These are phyloP conservation scores for Tethea ocularis DNA, from an alignment of 2,888 invertebrate species.

Conservation along the genomic window DNA sequence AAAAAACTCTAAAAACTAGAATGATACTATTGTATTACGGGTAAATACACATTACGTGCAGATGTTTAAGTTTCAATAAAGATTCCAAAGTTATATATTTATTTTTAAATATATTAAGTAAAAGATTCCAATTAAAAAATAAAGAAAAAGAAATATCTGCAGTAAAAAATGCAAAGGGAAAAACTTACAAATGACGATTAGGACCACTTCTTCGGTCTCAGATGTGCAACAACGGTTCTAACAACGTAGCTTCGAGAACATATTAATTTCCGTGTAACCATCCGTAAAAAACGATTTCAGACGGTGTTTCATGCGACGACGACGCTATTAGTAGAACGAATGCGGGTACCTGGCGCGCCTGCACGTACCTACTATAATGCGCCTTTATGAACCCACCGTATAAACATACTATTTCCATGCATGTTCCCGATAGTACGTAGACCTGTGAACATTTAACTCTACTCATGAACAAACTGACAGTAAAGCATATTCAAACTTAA, in stretches of 20 bases:
- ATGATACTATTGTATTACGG: too few species aligned
- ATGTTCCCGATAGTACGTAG: background rate
- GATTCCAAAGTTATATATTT: too few species aligned
- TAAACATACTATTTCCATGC: background rate
- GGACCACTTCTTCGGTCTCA: conserved; percentile 11
- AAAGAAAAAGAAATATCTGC: background rate
- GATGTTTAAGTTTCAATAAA: too few species aligned
- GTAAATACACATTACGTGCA: too few species aligned
- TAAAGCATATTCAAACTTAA: too few species aligned
- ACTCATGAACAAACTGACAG: too few species aligned
- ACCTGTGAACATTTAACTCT: too few species aligned
- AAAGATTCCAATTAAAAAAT: too few species aligned
- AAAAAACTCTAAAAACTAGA: too few species aligned
- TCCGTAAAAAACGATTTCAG: conserved; percentile 12
- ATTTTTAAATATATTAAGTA: too few species aligned
- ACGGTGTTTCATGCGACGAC: conserved; percentile 3
- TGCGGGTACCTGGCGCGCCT: background rate
- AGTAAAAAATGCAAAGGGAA: background rate
- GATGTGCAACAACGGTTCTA: conserved; percentile 13
- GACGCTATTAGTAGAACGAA: conserved; percentile 9
- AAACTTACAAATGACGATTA: background rate
- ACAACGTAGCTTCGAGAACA: conserved; percentile 12
- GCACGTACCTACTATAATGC: background rate
- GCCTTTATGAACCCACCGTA: background rate
- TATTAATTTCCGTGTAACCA: conserved; percentile 18